Conservation (phyloP, 2,113 vertebrate species). For the Baryphthengus martii region DNA sequence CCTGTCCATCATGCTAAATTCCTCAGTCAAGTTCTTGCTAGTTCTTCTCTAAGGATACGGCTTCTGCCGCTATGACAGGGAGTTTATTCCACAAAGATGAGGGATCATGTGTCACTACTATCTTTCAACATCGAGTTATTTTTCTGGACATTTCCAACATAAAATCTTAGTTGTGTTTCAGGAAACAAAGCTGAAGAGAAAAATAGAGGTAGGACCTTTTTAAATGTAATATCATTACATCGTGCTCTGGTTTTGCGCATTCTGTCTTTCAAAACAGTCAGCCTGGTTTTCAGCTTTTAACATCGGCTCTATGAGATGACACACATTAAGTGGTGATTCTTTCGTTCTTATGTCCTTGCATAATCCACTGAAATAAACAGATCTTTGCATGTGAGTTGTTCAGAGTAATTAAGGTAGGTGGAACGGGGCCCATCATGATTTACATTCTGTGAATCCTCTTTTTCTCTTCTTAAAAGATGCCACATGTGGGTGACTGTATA, state of each 20-base stretch:
- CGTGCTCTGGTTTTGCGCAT: neutral
- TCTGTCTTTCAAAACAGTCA: neutral
- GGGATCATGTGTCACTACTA: neutral
- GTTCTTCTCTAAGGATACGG: conserved; percentile 7
- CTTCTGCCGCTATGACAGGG: neutral
- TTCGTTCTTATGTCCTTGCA: neutral
- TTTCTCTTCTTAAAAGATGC: neutral
- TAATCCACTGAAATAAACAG: neutral
- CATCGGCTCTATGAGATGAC: neutral
- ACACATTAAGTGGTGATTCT: neutral
- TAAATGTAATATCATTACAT: neutral
- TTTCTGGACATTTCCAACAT: neutral
- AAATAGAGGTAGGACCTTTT: neutral
- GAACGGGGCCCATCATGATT: neutral
- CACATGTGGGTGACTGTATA: neutral
- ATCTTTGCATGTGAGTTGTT: neutral
- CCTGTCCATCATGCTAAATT: conserved; percentile 57
- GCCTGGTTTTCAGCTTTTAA: neutral
- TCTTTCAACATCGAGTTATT: neutral
- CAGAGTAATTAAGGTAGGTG: neutral
- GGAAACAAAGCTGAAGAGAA: neutral
- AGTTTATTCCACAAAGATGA: conserved; percentile 12
- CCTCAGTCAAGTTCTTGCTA: conserved; percentile 33
- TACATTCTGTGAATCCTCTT: neutral
- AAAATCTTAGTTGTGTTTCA: neutral